Evolutionary conservation across 2,888 invertebrate genomes (phyloP), one percentile per base, ranked within the genome.

Genomic region (Drosophila macrospina): DNA sequence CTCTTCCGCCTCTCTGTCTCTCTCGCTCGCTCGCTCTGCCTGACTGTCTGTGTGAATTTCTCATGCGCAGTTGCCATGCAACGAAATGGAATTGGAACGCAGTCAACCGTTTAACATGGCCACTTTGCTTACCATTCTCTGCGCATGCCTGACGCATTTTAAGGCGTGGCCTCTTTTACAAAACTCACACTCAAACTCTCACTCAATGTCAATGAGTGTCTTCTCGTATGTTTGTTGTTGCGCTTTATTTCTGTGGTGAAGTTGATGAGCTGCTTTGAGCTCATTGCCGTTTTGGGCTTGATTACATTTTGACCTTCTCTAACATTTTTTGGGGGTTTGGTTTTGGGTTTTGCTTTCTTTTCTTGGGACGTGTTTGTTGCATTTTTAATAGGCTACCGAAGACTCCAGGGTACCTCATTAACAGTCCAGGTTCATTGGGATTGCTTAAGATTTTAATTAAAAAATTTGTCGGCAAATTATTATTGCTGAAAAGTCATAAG

Each of bases 281-380:
- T 59, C 41, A 47, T 73, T 67, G 69, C 59, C 64, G 44, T 51
- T 57, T 42, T 66, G 56, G 60, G 64, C 77, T 72, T 84, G 83
- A 83, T 86, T 83, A 81, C 68, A 72, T 81, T 86, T 81, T 83
- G 83, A 83, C 83, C 83, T 83, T 86, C 86, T 86, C 75, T 63
- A 62, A 56, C 13, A 48, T 30, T 52, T 47, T 48, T 34, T 69
- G 47, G 34, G 52, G 39, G 51, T n/a, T n/a, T n/a, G n/a, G 6
- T 20, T 44, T 52, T 44, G 26, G 39, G 28, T 62, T 68, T 62
- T 69, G 54, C 59, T 71, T 74, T 71, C 55, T 62, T 67, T 48
- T 48, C 52, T 61, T 66, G 78, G 57, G 65, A 84, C 84, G 71
- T 86, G 81, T 84, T 79, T 80, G 84, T 70, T 81, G 84, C 80